Conservation (phyloP, 2,888 invertebrate genomes). For the Chrysopilus asiliformis region DNA sequence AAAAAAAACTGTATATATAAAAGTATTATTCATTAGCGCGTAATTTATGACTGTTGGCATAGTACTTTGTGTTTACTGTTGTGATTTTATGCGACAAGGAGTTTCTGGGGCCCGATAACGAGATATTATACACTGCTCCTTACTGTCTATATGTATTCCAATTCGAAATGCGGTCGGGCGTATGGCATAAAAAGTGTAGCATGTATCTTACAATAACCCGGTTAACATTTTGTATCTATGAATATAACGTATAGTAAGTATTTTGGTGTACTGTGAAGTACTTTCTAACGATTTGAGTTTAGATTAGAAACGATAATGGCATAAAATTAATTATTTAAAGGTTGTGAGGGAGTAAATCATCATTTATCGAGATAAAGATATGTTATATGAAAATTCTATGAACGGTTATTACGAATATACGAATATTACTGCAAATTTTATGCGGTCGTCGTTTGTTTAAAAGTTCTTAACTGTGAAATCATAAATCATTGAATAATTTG, state of each 20-base stretch:
- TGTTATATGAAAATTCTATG: no score
- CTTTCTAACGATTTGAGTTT: no score
- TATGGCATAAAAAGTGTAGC: no score
- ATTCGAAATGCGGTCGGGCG: no score
- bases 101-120: not conserved
- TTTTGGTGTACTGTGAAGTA: no score
- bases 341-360: constrained; percentile 17
- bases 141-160: no score
- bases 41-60: constrained; percentile 10
- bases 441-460: not conserved
- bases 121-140: not conserved
- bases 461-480: not conserved
- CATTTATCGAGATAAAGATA: constrained; percentile 17
- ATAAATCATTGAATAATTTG: not conserved
- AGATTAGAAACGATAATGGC: constrained; percentile 15
- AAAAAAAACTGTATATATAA: constrained; percentile 6
- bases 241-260: constrained; percentile 2
- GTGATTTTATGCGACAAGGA: constrained; percentile 6
- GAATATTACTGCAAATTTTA: no score
- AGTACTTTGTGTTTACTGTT: constrained; percentile 8
- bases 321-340: constrained; percentile 18
- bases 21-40: constrained; percentile 10
- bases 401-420: no score
- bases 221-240: not conserved
- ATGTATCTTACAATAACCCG: not conserved